Conservation (phyloP, 2,888 invertebrate species). For the Halocaridina rubra region DNA sequence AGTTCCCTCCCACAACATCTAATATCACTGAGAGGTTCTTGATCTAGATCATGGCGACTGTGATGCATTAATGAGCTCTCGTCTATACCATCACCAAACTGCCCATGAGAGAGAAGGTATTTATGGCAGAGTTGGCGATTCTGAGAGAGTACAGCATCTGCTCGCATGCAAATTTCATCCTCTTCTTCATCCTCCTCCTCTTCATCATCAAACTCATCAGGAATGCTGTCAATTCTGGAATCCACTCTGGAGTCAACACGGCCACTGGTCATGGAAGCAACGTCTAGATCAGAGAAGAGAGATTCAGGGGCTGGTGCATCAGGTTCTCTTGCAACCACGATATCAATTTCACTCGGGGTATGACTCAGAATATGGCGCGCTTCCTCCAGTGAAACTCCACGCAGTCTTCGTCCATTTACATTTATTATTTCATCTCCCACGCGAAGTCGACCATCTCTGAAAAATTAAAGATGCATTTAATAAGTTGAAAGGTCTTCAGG, state of each 20-base stretch:
- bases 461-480: too few species aligned
- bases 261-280: constrained; percentile 44
- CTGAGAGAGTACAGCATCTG: neutral
- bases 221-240: constrained; percentile 28
- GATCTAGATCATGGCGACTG: neutral
- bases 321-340: constrained; percentile 74
- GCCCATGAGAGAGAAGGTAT: neutral
- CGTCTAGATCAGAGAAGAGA: constrained; percentile 45
- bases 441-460: constrained; percentile 76
- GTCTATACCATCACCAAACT: neutral
- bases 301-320: constrained; percentile 23
- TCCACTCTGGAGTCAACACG: constrained; percentile 39
- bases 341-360: constrained; percentile 76
- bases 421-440: constrained; percentile 80
- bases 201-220: constrained; percentile 19
- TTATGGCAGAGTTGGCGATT: neutral
- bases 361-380: constrained; percentile 70
- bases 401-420: constrained; percentile 78
- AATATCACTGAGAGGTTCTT: neutral
- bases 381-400: constrained; percentile 72
- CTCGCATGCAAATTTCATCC: neutral
- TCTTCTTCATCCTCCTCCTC: constrained; percentile 37
- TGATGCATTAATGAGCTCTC: neutral
- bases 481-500: too few species aligned
- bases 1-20: neutral